Percentiles rank a stretch among this genome's conserved stretches.
Conservation (phyloP, 2,888 invertebrate species). For the Eubasilissa splendida region DNA sequence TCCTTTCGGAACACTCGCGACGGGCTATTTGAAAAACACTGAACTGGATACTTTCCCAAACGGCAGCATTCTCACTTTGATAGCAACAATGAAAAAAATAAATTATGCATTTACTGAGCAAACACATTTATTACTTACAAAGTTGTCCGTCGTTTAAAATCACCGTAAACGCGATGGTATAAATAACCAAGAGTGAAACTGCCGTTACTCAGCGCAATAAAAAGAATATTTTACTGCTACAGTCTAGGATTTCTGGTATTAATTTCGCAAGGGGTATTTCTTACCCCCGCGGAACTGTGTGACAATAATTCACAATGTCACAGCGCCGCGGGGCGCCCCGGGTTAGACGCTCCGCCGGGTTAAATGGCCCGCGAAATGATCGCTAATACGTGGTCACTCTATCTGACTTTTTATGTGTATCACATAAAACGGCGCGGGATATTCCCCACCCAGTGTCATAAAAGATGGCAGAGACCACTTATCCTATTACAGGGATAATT, state of each 20-base stretch:
- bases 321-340: constrained; percentile 46
- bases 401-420: constrained; percentile 11
- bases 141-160: constrained; percentile 13
- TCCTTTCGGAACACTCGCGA: too few species aligned
- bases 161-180: constrained; percentile 21
- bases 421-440: neutral
- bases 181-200: constrained; percentile 20
- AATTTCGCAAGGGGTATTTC: constrained; percentile 31
- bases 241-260: constrained; percentile 33
- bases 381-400: constrained; percentile 57
- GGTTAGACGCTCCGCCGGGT: constrained; percentile 38
- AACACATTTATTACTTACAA: constrained; percentile 14
- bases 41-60: too few species aligned
- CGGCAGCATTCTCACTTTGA: too few species aligned
- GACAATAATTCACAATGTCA: constrained; percentile 54
- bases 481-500: too few species aligned
- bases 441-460: neutral
- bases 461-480: neutral
- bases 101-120: neutral
- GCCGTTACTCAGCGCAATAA: constrained; percentile 35
- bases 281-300: constrained; percentile 33
- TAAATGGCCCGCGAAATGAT: constrained; percentile 56
- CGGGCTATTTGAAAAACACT: too few species aligned
- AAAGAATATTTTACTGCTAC: constrained; percentile 17
- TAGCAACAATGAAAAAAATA: too few species aligned